Evolutionary conservation across 1,140 invertebrate genomes (phyloP), one percentile per base, ranked within the genome.

Genomic region (Arion vulgaris): DNA sequence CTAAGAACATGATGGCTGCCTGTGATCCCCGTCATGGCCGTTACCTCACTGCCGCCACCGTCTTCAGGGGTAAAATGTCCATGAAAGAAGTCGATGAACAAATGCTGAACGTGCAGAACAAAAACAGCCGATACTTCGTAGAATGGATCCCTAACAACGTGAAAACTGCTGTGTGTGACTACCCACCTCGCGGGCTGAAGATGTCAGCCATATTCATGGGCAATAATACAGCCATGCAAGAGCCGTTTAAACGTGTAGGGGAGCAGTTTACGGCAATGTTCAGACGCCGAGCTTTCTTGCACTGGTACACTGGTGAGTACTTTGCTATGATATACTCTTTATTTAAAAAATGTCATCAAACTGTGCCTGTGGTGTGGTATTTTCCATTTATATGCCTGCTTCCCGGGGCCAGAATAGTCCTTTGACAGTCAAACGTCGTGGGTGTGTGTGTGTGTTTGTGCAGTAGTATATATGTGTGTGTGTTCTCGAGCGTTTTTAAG

Each of bases 141-240:
- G 96, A 97, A 93, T 98, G 96, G 96, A 97, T 97, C 88, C 96
- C 96, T 4, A 97, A 97, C 45, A 75, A 75, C 34, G 73, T 75
- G 38, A 75, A 75, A 51, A 75, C 73, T 19, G 73, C 73, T 34
- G 96, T 97, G 28, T 98, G 97, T 92, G 97, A 98, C 91, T 98
- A 98, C 89, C 96, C 97, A 83, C 97, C 97, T 41, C 94, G 96
- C 89, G 97, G 97, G 62, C 92, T 98, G 13, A 97, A 97, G 90
- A 98, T 98, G 96, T 96, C 96, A 0, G 95, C 96, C 19, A 98
- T 97, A 4, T 98, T 98, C 87, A 87, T 93, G 96, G 73, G 73
- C 1, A 75, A 75, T 49, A 75, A 75, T 19, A 75, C 73, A 49
- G 73, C 73, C 2, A 75, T 96, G 84, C 95, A 96, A 88, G 91